Conservation (phyloP, 2,113 vertebrate species). For the Felis catus region DNA sequence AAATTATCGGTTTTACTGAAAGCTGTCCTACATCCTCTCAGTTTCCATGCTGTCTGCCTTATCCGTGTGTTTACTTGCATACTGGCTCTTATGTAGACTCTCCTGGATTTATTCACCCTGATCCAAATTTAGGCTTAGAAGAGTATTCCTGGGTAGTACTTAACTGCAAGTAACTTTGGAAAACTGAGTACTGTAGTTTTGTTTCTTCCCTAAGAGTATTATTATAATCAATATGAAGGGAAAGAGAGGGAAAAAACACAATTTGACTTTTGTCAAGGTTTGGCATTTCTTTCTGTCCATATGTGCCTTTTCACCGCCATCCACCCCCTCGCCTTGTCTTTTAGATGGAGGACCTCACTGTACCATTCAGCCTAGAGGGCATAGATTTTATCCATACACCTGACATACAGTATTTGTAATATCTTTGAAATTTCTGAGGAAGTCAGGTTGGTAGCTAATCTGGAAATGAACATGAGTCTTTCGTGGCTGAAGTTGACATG, state of each 20-base stretch:
- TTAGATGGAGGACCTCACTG: neutral
- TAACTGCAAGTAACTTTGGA: neutral
- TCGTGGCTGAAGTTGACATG: neutral
- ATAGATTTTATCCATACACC: neutral
- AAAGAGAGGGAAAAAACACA: neutral
- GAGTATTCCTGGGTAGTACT: neutral
- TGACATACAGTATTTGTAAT: neutral
- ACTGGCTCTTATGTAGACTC: neutral
- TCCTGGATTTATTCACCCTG: neutral
- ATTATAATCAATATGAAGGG: neutral
- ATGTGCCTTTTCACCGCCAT: neutral
- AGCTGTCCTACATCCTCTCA: neutral
- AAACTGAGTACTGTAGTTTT: neutral
- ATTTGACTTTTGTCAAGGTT: neutral
- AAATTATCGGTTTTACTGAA: conserved; percentile 13
- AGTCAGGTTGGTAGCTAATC: neutral
- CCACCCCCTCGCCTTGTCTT: neutral
- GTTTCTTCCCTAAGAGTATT: neutral
- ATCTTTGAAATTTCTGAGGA: neutral
- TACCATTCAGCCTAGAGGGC: neutral
- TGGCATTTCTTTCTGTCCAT: neutral
- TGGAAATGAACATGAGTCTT: neutral
- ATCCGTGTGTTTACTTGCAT: neutral
- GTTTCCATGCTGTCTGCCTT: neutral
- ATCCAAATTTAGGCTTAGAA: neutral